phyloP scores from a whole-genome alignment of 2,888 invertebrate genomes.

The Lasioglossum pauxillum region DNA sequence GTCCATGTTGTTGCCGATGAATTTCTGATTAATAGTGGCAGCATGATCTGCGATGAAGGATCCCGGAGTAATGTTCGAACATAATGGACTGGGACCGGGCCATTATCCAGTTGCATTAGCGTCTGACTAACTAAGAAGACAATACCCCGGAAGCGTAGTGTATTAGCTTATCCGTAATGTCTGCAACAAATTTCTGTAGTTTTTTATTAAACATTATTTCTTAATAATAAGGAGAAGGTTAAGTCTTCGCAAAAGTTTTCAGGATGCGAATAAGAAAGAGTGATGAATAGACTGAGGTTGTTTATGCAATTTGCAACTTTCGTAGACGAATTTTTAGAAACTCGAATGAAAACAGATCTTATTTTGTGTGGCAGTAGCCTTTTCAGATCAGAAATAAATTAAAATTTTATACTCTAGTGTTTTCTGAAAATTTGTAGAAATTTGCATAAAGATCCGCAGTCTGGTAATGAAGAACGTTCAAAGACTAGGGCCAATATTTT shows the following conservation, averaged over 20 bases:
- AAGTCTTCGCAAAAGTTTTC: neutral
- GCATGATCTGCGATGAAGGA: conserved; percentile 28
- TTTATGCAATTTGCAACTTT: no score
- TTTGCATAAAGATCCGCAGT: no score
- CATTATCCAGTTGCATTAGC: conserved; percentile 54
- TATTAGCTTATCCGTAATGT: neutral
- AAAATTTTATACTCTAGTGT: no score
- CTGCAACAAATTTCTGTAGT: neutral
- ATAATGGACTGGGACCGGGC: conserved; percentile 49
- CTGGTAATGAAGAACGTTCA: no score
- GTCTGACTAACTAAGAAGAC: conserved; percentile 32
- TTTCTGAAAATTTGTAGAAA: no score
- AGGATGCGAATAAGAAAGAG: neutral
- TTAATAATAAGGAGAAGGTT: neutral
- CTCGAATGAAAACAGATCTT: no score
- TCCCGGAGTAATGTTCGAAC: conserved; percentile 54
- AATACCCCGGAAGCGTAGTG: neutral
- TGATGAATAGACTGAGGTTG: no score
- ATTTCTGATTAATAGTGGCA: conserved; percentile 47
- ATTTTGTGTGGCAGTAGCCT: no score
- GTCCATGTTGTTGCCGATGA: conserved; percentile 34
- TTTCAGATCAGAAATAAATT: no score
- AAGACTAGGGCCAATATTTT: no score
- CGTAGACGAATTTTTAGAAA: no score
- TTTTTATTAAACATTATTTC: neutral